These are phyloP conservation scores for Dexiosoma caninum DNA, from an alignment of 2,888 invertebrate species.

Conservation along the genomic window DNA sequence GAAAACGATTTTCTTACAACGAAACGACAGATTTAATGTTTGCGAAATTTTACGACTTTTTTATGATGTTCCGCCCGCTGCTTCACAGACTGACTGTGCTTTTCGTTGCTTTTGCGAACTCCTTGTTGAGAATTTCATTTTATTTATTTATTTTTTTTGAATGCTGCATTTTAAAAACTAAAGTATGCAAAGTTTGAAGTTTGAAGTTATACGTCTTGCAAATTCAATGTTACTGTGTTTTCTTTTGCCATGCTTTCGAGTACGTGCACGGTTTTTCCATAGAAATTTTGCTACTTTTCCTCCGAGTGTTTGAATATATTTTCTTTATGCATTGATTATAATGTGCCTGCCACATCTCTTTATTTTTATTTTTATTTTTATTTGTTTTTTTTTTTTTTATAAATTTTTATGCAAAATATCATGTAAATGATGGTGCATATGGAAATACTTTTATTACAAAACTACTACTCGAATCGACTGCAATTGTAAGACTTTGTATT, in stretches of 20 bases:
- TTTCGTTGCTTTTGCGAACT: background rate
- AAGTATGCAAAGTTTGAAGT: background rate
- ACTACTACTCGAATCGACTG: background rate
- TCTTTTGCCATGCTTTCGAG: background rate
- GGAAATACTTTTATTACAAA: background rate
- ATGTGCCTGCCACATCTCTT: background rate
- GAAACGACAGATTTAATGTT: slow-evolving; percentile 51
- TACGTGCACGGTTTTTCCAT: slow-evolving; percentile 12
- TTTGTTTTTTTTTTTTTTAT: too few relatives aligned
- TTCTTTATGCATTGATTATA: background rate
- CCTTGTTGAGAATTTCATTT: background rate
- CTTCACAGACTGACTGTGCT: background rate
- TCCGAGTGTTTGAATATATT: background rate
- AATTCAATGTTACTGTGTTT: slow-evolving; percentile 12
- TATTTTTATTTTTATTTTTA: too few relatives aligned
- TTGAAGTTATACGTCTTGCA: background rate
- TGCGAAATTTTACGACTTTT: slow-evolving; percentile 52
- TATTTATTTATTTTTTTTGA: background rate
- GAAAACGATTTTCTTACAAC: slow-evolving; percentile 25
- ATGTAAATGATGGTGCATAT: background rate
- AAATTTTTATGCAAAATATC: slow-evolving; percentile 11
- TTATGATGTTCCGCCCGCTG: slow-evolving; percentile 20
- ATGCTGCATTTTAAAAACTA: background rate
- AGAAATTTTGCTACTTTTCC: background rate
- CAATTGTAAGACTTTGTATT: background rate